Conservation (phyloP, 2,113 vertebrate genomes). For the Cheilinus undulatus region DNA sequence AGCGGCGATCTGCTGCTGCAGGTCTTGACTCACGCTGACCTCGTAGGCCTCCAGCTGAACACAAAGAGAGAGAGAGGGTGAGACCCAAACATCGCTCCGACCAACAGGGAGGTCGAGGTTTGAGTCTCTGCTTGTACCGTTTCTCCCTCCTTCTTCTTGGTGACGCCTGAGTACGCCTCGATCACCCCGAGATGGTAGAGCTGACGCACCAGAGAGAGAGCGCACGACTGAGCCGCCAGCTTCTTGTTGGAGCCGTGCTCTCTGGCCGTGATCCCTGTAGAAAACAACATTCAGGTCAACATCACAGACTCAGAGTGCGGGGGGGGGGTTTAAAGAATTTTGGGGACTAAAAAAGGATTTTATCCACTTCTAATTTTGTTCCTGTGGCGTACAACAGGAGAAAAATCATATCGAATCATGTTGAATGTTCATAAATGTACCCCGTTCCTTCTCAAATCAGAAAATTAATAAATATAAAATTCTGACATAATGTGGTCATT, state of each 20-base stretch:
- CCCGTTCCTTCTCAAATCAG: no score
- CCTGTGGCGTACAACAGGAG: no score
- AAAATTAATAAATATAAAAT: no score
- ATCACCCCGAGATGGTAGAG: slow-evolving; percentile 94
- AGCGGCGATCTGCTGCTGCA: slow-evolving; percentile 85
- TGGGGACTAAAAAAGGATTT: no score
- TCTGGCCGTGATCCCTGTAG: slow-evolving; percentile 89
- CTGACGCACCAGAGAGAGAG: slow-evolving; percentile 94
- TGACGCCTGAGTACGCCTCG: slow-evolving; percentile 91
- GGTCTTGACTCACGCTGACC: slow-evolving; percentile 85
- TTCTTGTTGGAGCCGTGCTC: slow-evolving; percentile 99
- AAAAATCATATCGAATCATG: no score
- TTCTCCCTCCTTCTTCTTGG: slow-evolving; percentile 96
- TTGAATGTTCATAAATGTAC: no score
- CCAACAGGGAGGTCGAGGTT: background rate
- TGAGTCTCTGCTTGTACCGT: slow-evolving; percentile 70
- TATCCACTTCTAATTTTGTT: no score
- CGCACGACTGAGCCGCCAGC: slow-evolving; percentile 95
- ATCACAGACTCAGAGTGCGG: no score
- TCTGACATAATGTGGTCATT: no score
- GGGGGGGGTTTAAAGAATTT: no score
- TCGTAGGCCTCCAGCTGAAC: slow-evolving; percentile 89
- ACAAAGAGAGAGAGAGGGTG: background rate
- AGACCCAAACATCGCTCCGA: background rate
- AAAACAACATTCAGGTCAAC: no score